Percentiles rank a stretch among this genome's conserved stretches.
Conservation (phyloP, 2,888 invertebrate genomes). For the Drosophila nr. perissopoda region DNA sequence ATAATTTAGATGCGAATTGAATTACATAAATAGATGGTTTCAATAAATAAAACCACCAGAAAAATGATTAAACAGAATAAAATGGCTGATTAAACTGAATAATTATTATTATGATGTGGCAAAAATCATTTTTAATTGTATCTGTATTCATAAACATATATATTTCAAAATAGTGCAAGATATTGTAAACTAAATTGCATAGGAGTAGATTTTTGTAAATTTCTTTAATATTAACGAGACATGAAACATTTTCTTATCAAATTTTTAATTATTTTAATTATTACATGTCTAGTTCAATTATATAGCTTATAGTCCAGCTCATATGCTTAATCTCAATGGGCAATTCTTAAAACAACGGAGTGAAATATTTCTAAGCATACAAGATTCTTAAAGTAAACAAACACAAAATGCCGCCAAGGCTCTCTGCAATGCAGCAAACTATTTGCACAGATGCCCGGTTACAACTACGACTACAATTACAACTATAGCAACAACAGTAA, state of each 20-base stretch:
- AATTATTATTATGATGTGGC: too few species aligned
- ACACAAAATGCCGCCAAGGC: conserved; percentile 10
- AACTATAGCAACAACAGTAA: neutral
- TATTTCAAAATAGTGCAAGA: neutral
- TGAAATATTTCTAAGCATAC: conserved; percentile 25
- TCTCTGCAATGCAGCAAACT: conserved; percentile 47
- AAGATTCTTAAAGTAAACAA: conserved; percentile 34
- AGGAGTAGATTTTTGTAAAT: neutral
- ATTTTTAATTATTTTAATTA: neutral
- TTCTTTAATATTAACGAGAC: neutral
- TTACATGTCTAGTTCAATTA: neutral
- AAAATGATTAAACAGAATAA: neutral
- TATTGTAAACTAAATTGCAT: neutral
- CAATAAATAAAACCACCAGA: neutral
- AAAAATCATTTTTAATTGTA: neutral
- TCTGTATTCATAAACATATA: neutral
- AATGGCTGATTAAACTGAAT: neutral
- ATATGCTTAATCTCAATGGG: conserved; percentile 2
- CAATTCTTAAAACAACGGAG: conserved; percentile 14
- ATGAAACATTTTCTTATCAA: neutral
- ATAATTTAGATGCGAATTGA: neutral
- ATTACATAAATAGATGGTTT: neutral
- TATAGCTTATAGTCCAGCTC: neutral
- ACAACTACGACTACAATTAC: conserved; percentile 5
- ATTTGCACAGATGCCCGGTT: conserved; percentile 48